Percentiles rank a stretch among this genome's conserved stretches.
Evolutionary conservation across 2,113 vertebrate species (phyloP).

Genomic region (Pipra filicauda): DNA sequence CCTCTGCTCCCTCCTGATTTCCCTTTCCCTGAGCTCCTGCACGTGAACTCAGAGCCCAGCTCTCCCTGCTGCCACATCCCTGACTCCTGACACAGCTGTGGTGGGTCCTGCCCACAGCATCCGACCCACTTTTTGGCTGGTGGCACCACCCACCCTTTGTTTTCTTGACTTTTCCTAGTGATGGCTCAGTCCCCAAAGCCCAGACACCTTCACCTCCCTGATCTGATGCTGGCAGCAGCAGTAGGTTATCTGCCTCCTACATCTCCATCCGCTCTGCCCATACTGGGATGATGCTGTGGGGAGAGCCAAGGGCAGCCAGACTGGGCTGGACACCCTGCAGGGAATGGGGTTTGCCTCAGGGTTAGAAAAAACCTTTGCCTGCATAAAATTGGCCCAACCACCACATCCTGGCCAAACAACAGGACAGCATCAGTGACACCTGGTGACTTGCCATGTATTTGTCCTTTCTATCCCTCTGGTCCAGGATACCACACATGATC

Average conservation of each 20-base stretch:
- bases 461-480: background rate
- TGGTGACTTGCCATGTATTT: accelerated
- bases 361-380: background rate
- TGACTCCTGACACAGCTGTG: background rate
- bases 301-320: background rate
- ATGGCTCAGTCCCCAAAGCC: accelerated
- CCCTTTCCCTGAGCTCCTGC: background rate
- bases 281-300: background rate
- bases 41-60: accelerated
- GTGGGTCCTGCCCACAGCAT: background rate
- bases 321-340: background rate
- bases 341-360: background rate
- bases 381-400: background rate
- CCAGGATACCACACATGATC: background rate
- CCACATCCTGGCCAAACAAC: accelerated
- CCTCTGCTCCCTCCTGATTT: background rate
- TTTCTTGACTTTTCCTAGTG: background rate
- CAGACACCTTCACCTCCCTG: background rate
- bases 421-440: background rate
- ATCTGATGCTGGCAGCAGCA: background rate
- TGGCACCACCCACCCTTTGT: background rate
- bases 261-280: background rate
- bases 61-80: background rate
- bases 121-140: accelerated
- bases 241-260: background rate